Evolutionary conservation across 2,797 vertebrate genomes (phyloP).

Genomic region (Xiphorhynchus erythropygius): DNA sequence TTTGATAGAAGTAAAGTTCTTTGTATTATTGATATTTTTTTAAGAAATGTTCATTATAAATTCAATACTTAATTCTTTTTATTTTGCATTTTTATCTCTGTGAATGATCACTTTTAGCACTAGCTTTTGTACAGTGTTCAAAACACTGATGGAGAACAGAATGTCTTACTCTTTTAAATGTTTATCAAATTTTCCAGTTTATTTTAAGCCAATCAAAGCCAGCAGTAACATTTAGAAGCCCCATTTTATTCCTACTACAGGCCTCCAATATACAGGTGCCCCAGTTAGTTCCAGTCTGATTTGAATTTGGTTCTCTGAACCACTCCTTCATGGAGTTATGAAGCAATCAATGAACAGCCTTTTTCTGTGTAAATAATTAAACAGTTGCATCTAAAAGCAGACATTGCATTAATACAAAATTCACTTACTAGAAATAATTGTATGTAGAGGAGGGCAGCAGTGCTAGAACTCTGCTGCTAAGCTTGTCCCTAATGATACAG

Average conservation of each 20-base stretch:
- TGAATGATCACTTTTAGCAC: neutral
- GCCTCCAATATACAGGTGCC: neutral
- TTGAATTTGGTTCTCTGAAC: neutral
- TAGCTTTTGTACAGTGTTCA: neutral
- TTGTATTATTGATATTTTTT: neutral
- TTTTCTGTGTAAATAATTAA: slow-evolving; percentile 53
- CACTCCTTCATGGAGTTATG: slow-evolving; percentile 6
- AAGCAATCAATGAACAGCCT: slow-evolving; percentile 42
- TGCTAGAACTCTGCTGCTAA: neutral
- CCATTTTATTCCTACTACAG: neutral
- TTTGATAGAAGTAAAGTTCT: neutral
- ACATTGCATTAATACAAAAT: slow-evolving; percentile 49
- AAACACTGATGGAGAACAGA: neutral
- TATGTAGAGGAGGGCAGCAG: neutral
- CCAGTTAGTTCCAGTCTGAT: neutral
- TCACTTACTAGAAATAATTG: slow-evolving; percentile 5
- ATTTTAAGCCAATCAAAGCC: neutral
- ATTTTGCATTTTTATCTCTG: neutral
- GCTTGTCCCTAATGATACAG: neutral
- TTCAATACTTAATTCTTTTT: neutral
- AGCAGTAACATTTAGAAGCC: neutral
- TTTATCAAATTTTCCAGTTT: neutral
- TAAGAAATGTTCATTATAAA: neutral
- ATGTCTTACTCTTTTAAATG: neutral
- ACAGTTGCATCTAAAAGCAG: slow-evolving; percentile 64